Percentiles rank a stretch among this genome's conserved stretches.
phyloP scores from a whole-genome alignment of 2,113 vertebrate species.

The Seriola rivoliana region DNA sequence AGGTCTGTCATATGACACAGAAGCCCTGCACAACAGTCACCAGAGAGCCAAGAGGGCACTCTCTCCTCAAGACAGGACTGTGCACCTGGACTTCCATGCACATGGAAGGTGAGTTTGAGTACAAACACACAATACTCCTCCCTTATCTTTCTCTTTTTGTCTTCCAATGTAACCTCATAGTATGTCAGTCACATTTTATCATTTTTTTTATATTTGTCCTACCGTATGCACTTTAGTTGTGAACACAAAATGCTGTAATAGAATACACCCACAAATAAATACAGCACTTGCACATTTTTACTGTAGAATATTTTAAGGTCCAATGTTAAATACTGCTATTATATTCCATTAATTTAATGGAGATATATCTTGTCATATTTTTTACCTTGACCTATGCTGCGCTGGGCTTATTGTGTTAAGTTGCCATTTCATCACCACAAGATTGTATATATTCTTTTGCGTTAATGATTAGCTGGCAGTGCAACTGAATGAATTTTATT shows the following conservation, averaged over 20 bases:
- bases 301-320: too few relatives aligned
- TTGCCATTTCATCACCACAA: not conserved
- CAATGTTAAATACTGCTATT: too few relatives aligned
- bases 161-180: not conserved
- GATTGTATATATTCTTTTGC: conserved; percentile 7
- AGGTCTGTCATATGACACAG: conserved; percentile 92
- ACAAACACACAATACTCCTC: not conserved
- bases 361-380: too few relatives aligned
- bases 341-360: too few relatives aligned
- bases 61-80: conserved; percentile 89
- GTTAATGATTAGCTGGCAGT: not conserved
- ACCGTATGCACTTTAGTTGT: too few relatives aligned
- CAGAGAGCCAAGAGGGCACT: conserved; percentile 96
- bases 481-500: conserved; percentile 3
- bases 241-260: too few relatives aligned
- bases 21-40: conserved; percentile 94
- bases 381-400: too few relatives aligned
- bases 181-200: not conserved
- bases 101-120: conserved; percentile 92
- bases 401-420: not conserved
- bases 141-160: not conserved
- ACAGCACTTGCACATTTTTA: too few relatives aligned
- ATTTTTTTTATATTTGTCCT: not conserved
- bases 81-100: conserved; percentile 93
- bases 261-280: too few relatives aligned